phyloP scores from a whole-genome alignment of 2,113 vertebrate genomes.

The Oncorhynchus keta region DNA sequence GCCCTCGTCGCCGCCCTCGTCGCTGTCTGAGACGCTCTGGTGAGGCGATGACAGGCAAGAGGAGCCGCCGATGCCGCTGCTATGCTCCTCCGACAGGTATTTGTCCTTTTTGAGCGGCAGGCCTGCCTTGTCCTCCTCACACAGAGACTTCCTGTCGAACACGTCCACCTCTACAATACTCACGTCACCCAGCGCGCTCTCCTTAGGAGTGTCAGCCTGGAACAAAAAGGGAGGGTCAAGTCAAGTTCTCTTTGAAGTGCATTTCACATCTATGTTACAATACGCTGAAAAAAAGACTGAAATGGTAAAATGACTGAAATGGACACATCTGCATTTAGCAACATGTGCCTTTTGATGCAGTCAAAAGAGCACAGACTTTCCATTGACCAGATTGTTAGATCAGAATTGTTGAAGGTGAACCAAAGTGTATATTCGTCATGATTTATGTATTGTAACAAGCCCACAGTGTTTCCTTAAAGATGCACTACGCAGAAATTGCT shows the following conservation, averaged over 20 bases:
- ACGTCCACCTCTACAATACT: constrained; percentile 88
- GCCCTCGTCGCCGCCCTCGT: constrained; percentile 83
- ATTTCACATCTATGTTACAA: too few species aligned
- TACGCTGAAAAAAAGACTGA: too few species aligned
- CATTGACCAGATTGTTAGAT: too few species aligned
- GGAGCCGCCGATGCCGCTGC: constrained; percentile 95
- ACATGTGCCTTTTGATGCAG: too few species aligned
- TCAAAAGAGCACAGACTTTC: too few species aligned
- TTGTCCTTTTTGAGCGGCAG: constrained; percentile 91
- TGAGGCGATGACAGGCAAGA: constrained; percentile 95
- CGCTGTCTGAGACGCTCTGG: constrained; percentile 91
- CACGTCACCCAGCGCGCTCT: constrained; percentile 84
- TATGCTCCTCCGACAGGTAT: constrained; percentile 90
- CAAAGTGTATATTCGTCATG: too few species aligned
- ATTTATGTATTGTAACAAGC: too few species aligned
- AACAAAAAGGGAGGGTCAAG: not conserved
- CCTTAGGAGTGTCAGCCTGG: constrained; percentile 84
- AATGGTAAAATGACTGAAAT: too few species aligned
- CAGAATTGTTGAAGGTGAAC: too few species aligned
- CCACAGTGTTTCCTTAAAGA: too few species aligned
- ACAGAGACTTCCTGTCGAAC: constrained; percentile 79
- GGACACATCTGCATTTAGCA: too few species aligned
- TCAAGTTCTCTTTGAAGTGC: not conserved
- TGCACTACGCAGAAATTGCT: too few species aligned
- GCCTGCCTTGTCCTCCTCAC: constrained; percentile 83